Evolutionary conservation across 2,888 invertebrate species (phyloP).

Genomic region (Polyommatus iphigenia): DNA sequence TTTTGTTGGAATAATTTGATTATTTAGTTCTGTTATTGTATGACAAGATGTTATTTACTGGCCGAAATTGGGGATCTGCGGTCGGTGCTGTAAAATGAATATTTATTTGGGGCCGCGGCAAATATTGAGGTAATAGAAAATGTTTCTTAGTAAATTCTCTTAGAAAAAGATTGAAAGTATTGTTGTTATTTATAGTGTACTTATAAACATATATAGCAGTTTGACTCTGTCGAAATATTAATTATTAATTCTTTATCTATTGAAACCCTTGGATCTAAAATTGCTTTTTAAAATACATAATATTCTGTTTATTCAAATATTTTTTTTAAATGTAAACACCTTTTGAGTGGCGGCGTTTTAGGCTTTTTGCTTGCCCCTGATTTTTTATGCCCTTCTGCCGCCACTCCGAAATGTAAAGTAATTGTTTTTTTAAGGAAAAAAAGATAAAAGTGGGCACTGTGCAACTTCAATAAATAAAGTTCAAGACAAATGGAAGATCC

Average conservation of each 20-base stretch:
- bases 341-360: no score
- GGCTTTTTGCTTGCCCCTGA: no score
- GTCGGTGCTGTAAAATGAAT: not conserved
- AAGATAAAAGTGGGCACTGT: not conserved
- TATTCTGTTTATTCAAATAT: no score
- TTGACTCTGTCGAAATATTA: no score
- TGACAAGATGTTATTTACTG: conserved; percentile 13
- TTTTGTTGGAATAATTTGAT: conserved; percentile 1
- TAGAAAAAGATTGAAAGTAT: not conserved
- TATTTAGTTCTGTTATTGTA: not conserved
- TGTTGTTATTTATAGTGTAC: not conserved
- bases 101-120: not conserved
- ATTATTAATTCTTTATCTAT: no score
- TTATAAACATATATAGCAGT: no score
- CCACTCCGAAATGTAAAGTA: no score
- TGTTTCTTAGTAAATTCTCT: not conserved
- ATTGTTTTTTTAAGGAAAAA: no score
- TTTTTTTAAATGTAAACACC: no score
- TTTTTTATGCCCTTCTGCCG: no score
- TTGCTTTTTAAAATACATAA: no score
- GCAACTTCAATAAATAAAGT: not conserved
- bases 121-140: not conserved
- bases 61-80: not conserved
- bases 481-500: not conserved
- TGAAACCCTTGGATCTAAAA: no score